These are phyloP conservation scores for Cantharis nigra DNA, from an alignment of 2,888 invertebrate species.

Conservation along the genomic window DNA sequence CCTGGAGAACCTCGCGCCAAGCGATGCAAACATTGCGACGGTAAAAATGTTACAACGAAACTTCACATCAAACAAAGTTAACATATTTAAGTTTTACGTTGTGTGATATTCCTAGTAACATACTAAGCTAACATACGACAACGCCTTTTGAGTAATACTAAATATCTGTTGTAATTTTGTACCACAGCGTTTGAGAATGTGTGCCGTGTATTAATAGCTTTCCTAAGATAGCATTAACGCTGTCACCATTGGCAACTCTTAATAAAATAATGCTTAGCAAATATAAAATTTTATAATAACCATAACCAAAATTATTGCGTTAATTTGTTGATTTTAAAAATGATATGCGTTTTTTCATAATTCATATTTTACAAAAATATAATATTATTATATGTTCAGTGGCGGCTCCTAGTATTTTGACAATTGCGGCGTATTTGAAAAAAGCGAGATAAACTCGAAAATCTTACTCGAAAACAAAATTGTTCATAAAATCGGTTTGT, in stretches of 20 bases:
- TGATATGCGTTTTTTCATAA: not conserved
- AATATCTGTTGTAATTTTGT: conserved; percentile 36
- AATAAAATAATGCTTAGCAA: not conserved
- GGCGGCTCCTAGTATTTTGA: not conserved
- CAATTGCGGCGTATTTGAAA: not conserved
- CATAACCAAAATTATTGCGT: not conserved
- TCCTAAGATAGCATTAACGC: conserved; percentile 42
- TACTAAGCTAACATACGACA: conserved; percentile 32
- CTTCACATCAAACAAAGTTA: conserved; percentile 19
- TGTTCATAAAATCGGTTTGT: not conserved
- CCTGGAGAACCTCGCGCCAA: conserved; percentile 82
- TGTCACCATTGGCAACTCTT: conserved; percentile 21
- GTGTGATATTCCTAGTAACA: conserved; percentile 31
- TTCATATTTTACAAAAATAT: not conserved
- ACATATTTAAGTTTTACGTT: conserved; percentile 22
- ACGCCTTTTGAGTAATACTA: conserved; percentile 30
- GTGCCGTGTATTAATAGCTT: conserved; percentile 41
- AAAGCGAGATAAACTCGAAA: not conserved
- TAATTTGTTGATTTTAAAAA: not conserved
- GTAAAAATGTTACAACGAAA: conserved; percentile 54
- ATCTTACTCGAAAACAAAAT: not conserved
- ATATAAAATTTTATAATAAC: not conserved
- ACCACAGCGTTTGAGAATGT: conserved; percentile 40
- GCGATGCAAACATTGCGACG: conserved; percentile 92
- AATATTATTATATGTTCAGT: too few species aligned